These are phyloP conservation scores for Epinephelus coioides DNA, from an alignment of 2,797 vertebrate species.

Conservation along the genomic window DNA sequence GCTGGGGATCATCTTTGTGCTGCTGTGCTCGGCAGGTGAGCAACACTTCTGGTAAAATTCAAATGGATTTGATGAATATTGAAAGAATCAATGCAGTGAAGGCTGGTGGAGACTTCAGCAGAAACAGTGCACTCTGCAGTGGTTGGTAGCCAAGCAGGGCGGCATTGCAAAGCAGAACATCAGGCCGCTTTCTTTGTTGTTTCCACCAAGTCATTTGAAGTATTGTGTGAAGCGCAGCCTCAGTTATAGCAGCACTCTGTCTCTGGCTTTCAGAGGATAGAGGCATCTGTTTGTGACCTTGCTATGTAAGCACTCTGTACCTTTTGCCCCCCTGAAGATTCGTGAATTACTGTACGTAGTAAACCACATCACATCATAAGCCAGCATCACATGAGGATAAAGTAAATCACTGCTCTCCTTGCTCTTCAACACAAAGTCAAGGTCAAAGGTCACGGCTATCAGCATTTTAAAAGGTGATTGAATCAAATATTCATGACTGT, in stretches of 20 bases:
- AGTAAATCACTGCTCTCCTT: constrained; percentile 62
- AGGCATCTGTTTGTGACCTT: constrained; percentile 48
- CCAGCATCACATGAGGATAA: constrained; percentile 14
- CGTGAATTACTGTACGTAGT: constrained; percentile 26
- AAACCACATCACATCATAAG: constrained; percentile 42
- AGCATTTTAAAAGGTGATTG: constrained; percentile 71
- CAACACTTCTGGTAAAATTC: constrained; percentile 7
- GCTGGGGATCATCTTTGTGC: neutral
- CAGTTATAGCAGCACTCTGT: constrained; percentile 4
- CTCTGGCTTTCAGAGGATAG: constrained; percentile 12
- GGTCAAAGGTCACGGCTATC: constrained; percentile 68
- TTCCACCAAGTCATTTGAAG: constrained; percentile 6
- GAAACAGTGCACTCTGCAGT: neutral
- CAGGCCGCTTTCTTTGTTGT: constrained; percentile 6
- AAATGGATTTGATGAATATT: constrained; percentile 29
- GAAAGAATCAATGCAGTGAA: constrained; percentile 4
- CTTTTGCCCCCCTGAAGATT: constrained; percentile 53
- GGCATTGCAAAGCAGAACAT: constrained; percentile 20
- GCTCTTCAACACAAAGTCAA: constrained; percentile 53
- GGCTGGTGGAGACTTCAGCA: constrained; percentile 7
- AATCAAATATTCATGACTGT: constrained; percentile 79
- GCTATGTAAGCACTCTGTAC: constrained; percentile 42
- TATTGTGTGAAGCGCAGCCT: constrained; percentile 11
- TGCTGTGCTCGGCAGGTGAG: constrained; percentile 4
- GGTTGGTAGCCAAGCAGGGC: neutral